Conservation (phyloP, 2,797 vertebrate species). For the Limnodromus scolopaceus region DNA sequence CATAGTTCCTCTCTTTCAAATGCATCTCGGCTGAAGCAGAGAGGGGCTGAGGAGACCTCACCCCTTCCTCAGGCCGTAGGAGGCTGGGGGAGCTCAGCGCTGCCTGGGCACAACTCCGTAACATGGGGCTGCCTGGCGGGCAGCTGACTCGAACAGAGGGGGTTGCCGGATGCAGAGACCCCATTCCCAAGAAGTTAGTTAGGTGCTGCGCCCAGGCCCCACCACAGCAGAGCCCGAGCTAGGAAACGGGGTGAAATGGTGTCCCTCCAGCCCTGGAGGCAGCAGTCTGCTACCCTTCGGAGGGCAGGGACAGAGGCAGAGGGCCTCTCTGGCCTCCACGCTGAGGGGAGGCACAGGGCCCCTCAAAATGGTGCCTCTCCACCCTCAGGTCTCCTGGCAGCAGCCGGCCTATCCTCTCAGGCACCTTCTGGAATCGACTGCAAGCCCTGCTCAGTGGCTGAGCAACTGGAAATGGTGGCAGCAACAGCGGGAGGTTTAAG, state of each 20-base stretch:
- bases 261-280: too few relatives aligned
- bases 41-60: not conserved
- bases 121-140: not conserved
- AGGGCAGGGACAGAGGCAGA: fast-evolving
- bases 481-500: not conserved
- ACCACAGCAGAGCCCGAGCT: not conserved
- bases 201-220: fast-evolving
- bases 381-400: not conserved
- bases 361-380: not conserved
- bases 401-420: fast-evolving
- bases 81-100: not conserved
- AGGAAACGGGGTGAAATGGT: too few relatives aligned
- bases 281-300: not conserved
- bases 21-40: not conserved
- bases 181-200: not conserved
- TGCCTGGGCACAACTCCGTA: not conserved
- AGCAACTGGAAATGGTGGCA: not conserved
- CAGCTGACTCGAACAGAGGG: not conserved
- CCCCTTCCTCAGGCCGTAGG: not conserved
- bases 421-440: fast-evolving
- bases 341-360: fast-evolving
- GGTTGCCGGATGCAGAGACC: not conserved
- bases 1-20: not conserved
- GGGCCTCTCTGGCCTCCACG: fast-evolving
- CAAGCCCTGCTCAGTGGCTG: not conserved